Evolutionary conservation across 2,888 invertebrate genomes (phyloP), one percentile per base, ranked within the genome.

Genomic region (Scaptomyza tumidula): DNA sequence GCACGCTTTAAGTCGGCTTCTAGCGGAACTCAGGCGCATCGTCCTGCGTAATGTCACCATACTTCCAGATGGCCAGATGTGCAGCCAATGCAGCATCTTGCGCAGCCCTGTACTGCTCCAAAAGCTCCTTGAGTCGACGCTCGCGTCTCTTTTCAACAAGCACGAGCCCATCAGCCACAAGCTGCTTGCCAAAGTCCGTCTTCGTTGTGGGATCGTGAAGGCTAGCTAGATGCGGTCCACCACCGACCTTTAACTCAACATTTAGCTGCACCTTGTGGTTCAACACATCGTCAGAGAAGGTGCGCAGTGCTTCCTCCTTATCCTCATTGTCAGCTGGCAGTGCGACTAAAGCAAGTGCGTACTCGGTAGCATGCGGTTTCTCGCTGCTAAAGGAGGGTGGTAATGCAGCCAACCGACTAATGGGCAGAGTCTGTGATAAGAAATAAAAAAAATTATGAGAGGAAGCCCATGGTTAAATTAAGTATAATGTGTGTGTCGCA

Each of bases 51-150:
- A 99, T 98, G 93, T 99, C 99, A n/a, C 99, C 99, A 91, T 99
- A 99, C 90, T 97, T 96, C 99, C 99, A 99, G 88, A 99, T 96
- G 92, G 96, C 97, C 86, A 95, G 94, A 91, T 98, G 97, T 81
- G 95, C 94, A 88, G 95, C 95, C 93, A 97, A 96, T 24, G 99
- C 99, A 76, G 94, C 94, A 74, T 97, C 96, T 92, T 98, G 97
- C 46, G 98, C 97, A 62, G 94, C 95, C 90, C 94, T 94, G 93
- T 98, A 99, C 88, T 97, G 97, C 44, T 94, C 93, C 67, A 96
- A 95, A 91, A 98, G 92, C 90, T 95, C 94, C 70, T 95, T 94
- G 75, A 98, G 94, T 81, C 97, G 95, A 75, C 95, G 95, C 89
- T 98, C 98, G 79, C 96, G 95, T 73, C 96, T 93, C 65, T 94